Evolutionary conservation across 2,888 invertebrate genomes (phyloP), one percentile per base, ranked within the genome.

Genomic region (Plusia festucae): DNA sequence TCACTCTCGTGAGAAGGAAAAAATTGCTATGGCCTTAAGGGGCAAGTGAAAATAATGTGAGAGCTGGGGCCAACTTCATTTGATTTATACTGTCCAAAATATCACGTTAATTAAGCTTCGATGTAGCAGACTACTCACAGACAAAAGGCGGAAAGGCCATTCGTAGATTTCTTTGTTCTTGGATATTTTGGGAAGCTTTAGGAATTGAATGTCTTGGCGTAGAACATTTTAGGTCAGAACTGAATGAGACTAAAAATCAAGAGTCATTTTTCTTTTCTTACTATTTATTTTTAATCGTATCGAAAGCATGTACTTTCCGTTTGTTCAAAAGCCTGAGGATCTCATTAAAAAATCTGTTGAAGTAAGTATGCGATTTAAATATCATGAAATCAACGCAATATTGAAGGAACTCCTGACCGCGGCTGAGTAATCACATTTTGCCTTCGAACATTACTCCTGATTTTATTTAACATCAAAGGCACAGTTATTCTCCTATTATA

Each of bases 1-100:
- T 91, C 91, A 91, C 85, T 83, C 85, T 82, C 68, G 79, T 68
- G 84, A 85, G 89, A 84, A 82, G 82, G 88, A 90, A 91, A 91
- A 90, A 90, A 89, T 86, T 87, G 85, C 87, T 82, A 77, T 79
- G 86, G 85, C 82, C 90, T 88, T 85, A 81, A 85, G 86, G 84
- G 85, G 83, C 82, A 75, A 82, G 80, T 82, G 86, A 87, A 88
- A 89, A 88, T 90, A 89, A 90, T 87, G 89, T 85, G 82, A 78
- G 86, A 81, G 84, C 82, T 79, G 82, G 75, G 83, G 79, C 79
- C 71, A 76, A 81, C 78, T 75, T 79, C 79, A 82, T 89, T 89
- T 89, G 89, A 91, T 91, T 90, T 90, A 91, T 88, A 82, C 73
- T 77, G 71, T 69, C 70, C 68, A 78, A 80, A 81, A 81, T 72